Evolutionary conservation across 2,113 vertebrate genomes (phyloP).

Genomic region (Camarhynchus parvulus): DNA sequence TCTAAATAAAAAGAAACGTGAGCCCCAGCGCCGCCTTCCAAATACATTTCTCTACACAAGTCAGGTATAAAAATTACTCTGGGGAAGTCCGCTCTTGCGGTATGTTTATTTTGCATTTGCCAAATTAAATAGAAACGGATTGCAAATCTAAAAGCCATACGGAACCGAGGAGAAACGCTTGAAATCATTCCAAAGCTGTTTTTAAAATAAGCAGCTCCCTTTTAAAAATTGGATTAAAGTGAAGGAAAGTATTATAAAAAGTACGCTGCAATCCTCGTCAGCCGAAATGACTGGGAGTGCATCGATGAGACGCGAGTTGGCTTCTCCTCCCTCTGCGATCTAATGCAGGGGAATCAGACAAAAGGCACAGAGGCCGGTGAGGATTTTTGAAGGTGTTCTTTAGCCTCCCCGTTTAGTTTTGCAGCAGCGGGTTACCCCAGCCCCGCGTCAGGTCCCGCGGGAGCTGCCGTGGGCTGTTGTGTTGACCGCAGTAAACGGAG

Average conservation of each 20-base stretch:
- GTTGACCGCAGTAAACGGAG: not conserved
- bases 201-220: conserved; percentile 36
- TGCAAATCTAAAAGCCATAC: conserved; percentile 28
- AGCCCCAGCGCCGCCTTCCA: conserved; percentile 13
- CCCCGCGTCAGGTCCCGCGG: not conserved
- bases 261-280: not conserved
- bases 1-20: conserved; percentile 64
- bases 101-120: conserved; percentile 62
- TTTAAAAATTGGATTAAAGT: not conserved
- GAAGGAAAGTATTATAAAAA: not conserved
- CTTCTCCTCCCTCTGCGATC: not conserved
- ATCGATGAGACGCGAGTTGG: not conserved
- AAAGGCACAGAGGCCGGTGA: not conserved
- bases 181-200: conserved; percentile 43
- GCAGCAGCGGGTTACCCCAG: not conserved
- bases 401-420: not conserved
- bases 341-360: not conserved
- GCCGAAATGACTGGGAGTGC: not conserved
- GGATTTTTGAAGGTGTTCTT: not conserved
- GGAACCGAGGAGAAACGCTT: conserved; percentile 6
- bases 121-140: conserved; percentile 62
- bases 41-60: conserved; percentile 30
- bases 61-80: conserved; percentile 54
- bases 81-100: conserved; percentile 41
- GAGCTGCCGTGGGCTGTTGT: not conserved